phyloP scores from a whole-genome alignment of 2,797 vertebrate genomes.

The Poeciliopsis infans region DNA sequence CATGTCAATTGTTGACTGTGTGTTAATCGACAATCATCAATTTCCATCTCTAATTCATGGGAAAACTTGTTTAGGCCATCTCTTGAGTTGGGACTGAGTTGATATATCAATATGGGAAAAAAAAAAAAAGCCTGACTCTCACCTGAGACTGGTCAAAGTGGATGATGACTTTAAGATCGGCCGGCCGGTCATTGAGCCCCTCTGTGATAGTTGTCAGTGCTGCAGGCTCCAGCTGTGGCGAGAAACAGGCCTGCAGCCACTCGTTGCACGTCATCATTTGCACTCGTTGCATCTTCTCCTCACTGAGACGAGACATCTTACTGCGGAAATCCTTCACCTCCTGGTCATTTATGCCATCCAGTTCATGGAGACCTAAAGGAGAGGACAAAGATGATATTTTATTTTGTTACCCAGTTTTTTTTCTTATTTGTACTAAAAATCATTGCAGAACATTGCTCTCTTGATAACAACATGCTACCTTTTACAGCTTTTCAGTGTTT shows the following conservation, averaged over 20 bases:
- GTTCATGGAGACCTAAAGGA: constrained; percentile 91
- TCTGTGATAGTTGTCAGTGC: constrained; percentile 68
- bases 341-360: constrained; percentile 92
- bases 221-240: constrained; percentile 86
- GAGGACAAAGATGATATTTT: background rate
- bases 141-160: constrained; percentile 96
- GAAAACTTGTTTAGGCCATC: background rate
- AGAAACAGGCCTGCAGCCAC: constrained; percentile 92
- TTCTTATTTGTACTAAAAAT: background rate
- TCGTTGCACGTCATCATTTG: constrained; percentile 90
- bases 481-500: constrained; percentile 65
- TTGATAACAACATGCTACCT: constrained; percentile 60
- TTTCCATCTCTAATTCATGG: background rate
- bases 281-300: constrained; percentile 89
- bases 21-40: no score
- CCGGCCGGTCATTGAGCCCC: constrained; percentile 82
- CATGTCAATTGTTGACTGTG: no score
- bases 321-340: constrained; percentile 96
- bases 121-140: constrained; percentile 28
- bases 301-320: constrained; percentile 92
- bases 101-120: background rate
- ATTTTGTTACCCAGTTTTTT: no score
- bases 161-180: constrained; percentile 90
- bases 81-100: background rate
- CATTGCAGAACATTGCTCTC: constrained; percentile 29